Conservation (phyloP, 2,888 invertebrate species). For the Epinotia ramella region DNA sequence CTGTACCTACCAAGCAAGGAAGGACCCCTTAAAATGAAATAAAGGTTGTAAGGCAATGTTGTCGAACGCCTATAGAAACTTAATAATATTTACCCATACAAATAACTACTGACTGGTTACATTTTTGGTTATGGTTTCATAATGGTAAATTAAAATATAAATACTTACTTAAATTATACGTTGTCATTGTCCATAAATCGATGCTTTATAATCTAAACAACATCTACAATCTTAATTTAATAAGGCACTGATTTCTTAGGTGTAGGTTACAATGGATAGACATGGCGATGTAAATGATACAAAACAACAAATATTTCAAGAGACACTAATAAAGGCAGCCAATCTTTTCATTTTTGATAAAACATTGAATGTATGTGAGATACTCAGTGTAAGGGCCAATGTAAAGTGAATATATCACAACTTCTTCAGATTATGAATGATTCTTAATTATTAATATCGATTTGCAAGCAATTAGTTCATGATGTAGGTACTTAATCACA, state of each 20-base stretch:
- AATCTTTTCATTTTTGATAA: background rate
- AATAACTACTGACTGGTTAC: conserved; percentile 41
- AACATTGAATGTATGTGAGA: background rate
- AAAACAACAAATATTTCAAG: background rate
- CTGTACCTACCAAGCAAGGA: too few species aligned
- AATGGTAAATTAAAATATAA: conserved; percentile 35
- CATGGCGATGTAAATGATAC: background rate
- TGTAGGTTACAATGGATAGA: conserved; percentile 56
- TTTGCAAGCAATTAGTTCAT: conserved; percentile 9
- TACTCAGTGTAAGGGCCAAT: background rate
- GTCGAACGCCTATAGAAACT: conserved; percentile 21
- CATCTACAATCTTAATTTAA: conserved; percentile 63
- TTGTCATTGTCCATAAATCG: conserved; percentile 25
- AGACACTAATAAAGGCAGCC: background rate
- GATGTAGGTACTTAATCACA: background rate
- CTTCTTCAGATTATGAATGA: background rate
- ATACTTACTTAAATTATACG: conserved; percentile 31
- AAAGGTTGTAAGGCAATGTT: conserved; percentile 26
- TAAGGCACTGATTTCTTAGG: conserved; percentile 73
- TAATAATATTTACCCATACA: conserved; percentile 26
- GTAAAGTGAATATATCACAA: background rate
- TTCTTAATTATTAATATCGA: background rate
- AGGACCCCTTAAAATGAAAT: too few species aligned
- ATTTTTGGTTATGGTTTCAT: conserved; percentile 37
- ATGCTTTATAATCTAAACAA: conserved; percentile 44